A percentile compares a stretch with the other conserved stretches of the same genome.
phyloP scores from a whole-genome alignment of 2,888 invertebrate species.

The Drosophila neonasuta region DNA sequence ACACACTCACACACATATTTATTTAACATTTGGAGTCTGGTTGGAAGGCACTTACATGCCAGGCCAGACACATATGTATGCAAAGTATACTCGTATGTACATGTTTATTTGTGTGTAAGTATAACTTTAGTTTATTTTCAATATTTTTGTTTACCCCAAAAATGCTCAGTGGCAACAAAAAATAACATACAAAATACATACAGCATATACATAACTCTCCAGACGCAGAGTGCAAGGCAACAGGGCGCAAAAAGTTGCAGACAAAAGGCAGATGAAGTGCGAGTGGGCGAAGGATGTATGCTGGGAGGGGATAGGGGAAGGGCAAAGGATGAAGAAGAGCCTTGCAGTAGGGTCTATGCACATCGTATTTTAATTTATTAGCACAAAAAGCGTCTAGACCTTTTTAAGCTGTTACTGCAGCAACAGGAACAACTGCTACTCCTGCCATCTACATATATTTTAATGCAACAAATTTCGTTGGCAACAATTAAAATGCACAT shows the following conservation, averaged over 20 bases:
- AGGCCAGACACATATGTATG: slow-evolving; percentile 54
- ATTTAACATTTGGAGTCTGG: slow-evolving; percentile 20
- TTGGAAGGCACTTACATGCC: slow-evolving; percentile 54
- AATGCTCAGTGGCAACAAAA: slow-evolving; percentile 37
- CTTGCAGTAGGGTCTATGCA: slow-evolving; percentile 61
- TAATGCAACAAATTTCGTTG: slow-evolving; percentile 65
- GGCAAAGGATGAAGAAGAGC: too few relatives aligned
- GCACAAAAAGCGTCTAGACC: slow-evolving; percentile 76
- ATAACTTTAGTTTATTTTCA: slow-evolving; percentile 64
- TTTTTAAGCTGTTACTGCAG: slow-evolving; percentile 69
- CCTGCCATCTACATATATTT: slow-evolving; percentile 40
- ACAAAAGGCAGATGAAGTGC: slow-evolving; percentile 63
- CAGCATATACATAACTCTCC: slow-evolving; percentile 37
- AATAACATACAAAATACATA: slow-evolving; percentile 17
- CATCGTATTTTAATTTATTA: slow-evolving; percentile 78
- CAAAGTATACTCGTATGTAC: not conserved
- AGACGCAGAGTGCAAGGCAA: slow-evolving; percentile 38
- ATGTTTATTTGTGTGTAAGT: slow-evolving; percentile 5
- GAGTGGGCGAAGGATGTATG: slow-evolving; percentile 18
- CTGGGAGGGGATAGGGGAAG: slow-evolving; percentile 17
- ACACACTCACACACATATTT: slow-evolving; percentile 19
- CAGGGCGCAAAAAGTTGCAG: slow-evolving; percentile 55
- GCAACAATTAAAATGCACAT: slow-evolving; percentile 76
- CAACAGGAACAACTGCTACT: slow-evolving; percentile 36
- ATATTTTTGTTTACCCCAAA: slow-evolving; percentile 74